phyloP scores from a whole-genome alignment of 1,140 invertebrate species.

The Paraescarpia echinospica region DNA sequence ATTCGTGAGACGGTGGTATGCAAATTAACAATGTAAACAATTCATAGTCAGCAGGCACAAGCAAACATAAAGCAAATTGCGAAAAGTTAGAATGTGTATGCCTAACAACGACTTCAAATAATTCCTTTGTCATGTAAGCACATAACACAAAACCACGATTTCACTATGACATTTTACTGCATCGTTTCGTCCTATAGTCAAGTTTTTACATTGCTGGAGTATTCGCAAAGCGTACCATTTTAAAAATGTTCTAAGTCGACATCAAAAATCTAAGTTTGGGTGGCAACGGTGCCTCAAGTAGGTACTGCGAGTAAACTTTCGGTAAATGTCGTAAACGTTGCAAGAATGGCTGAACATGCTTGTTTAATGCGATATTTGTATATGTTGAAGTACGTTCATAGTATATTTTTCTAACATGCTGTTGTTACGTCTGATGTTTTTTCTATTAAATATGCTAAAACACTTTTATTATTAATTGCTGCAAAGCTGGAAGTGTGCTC shows the following conservation, averaged over 20 bases:
- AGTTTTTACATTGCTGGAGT: not conserved
- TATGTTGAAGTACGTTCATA: not conserved
- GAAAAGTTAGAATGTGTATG: not conserved
- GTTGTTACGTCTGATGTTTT: not conserved
- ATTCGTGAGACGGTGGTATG: too few species aligned
- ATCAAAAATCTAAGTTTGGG: slow-evolving; percentile 1
- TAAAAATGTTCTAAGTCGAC: not conserved
- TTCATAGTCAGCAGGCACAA: too few species aligned
- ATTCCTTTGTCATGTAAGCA: not conserved
- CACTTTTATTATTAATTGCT: not conserved
- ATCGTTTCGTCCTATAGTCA: not conserved
- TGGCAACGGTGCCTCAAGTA: not conserved
- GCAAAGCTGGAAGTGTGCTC: not conserved
- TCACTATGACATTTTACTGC: not conserved
- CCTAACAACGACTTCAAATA: not conserved
- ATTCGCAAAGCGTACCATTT: not conserved
- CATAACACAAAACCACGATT: not conserved
- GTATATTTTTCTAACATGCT: not conserved
- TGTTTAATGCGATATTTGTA: not conserved
- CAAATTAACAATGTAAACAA: too few species aligned
- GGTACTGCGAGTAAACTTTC: not conserved
- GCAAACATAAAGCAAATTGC: too few species aligned
- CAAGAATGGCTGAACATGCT: not conserved
- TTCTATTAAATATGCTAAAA: not conserved
- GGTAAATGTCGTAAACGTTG: not conserved